Base-by-base conservation (phyloP, 2,113 vertebrate genomes). In the Leucosticte australis region DNA sequence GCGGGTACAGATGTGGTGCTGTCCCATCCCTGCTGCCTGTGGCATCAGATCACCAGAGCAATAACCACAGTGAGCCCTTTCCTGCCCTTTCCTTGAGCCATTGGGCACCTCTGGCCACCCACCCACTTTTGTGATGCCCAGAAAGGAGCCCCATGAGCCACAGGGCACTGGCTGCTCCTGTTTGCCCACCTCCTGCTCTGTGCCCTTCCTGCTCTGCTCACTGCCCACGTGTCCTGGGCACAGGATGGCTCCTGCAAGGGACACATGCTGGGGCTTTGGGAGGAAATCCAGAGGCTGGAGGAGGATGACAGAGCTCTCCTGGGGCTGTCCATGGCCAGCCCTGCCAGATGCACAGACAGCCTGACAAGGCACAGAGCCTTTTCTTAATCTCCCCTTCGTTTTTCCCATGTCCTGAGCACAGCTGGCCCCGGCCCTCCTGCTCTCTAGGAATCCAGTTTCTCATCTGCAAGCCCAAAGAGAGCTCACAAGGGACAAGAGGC, bases 1-100 rank as follows among this genome's bases (percentile, higher is more conserved):
- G 0, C 0, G 2, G 42, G 47, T 60, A n/a, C n/a, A 0, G 0
- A 4, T 2, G 4, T 0, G 13, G 20, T 13, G 0, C 26, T 15
- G n/a, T 83, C 53, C 53, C 49, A 33, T 10, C 35, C 50, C 70
- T 0, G 0, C 35, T 75, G 56, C 41, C 49, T 15, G 16, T 3
- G 14, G 19, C 31, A 49, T 24, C 68, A 44, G 39, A 57, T 4
- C 37, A 4, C 44, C 9, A 8, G 8, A 63, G 22, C n/a, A 55
- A 26, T 1, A 44, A 24, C 47, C 39, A 15, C 49, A 5, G 10
- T 0, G 59, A 90, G 64, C 42, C 35, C 49, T 59, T 63, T 44
- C n/a, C 27, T 4, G 1, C 24, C 47, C 35, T 86, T 6, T 26
- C 13, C 56, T 55, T 1, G 26, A 23, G 64, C n/a, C 1, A 1